These are phyloP conservation scores for Lerista edwardsae DNA, from an alignment of 2,797 vertebrate genomes.

Conservation along the genomic window DNA sequence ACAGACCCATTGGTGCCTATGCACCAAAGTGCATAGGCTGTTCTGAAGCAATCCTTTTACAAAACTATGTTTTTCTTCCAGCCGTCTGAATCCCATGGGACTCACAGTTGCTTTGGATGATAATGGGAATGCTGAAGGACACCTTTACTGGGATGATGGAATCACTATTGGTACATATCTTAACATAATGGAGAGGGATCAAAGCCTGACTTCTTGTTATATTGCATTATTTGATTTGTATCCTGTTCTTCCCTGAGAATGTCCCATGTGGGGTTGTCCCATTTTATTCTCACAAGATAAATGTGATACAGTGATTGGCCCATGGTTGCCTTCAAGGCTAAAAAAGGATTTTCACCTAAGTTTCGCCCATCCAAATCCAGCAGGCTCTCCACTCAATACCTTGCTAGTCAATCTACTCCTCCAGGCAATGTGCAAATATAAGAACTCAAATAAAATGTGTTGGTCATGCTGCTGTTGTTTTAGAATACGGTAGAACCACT, in stretches of 20 bases:
- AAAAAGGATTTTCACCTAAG: background rate
- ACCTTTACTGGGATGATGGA: conserved; percentile 91
- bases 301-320: no score
- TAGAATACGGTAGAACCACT: no score
- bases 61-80: conserved; percentile 27
- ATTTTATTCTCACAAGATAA: background rate
- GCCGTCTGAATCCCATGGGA: conserved; percentile 83
- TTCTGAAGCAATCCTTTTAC: background rate
- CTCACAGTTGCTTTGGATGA: conserved; percentile 84
- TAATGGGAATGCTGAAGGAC: conserved; percentile 76
- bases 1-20: no score
- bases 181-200: background rate
- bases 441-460: no score
- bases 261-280: background rate
- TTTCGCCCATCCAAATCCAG: background rate
- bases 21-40: background rate
- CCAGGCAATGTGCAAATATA: no score
- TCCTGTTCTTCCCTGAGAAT: background rate
- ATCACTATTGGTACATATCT: conserved; percentile 81
- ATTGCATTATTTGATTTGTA: background rate
- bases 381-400: no score
- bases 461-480: no score
- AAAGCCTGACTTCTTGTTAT: no score
- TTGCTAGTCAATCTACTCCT: no score
- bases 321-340: background rate